Evolutionary conservation across 2,113 vertebrate genomes (phyloP).

Genomic region (Lethenteron camtschaticum): DNA sequence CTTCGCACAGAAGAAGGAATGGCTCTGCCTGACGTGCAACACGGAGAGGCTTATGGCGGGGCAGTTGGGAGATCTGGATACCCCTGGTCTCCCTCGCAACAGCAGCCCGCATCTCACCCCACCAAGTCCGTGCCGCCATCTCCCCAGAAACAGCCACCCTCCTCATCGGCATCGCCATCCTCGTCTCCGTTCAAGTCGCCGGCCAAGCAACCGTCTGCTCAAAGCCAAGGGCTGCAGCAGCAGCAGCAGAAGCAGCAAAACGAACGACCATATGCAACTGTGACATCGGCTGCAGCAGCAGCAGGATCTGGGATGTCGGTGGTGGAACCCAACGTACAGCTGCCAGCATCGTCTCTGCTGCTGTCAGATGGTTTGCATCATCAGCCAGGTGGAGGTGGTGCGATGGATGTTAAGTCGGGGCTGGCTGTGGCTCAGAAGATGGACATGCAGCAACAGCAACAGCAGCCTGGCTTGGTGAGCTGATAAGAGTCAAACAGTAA

Average conservation of each 20-base stretch:
- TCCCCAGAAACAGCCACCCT: constrained; percentile 37
- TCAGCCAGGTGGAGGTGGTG: no score
- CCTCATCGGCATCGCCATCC: constrained; percentile 25
- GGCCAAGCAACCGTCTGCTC: constrained; percentile 23
- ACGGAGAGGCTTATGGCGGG: constrained; percentile 79
- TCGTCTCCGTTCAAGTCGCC: constrained; percentile 13
- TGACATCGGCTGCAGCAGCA: no score
- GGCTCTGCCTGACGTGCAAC: constrained; percentile 98
- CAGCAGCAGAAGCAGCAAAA: constrained; percentile 17
- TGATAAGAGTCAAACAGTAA: no score
- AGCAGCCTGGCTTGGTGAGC: no score
- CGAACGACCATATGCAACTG: constrained; percentile 10
- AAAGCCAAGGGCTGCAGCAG: constrained; percentile 12
- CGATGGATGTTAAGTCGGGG: no score
- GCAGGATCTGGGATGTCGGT: no score
- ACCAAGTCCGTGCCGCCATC: constrained; percentile 32
- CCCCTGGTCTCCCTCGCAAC: no score
- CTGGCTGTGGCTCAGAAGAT: no score
- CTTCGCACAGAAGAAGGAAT: constrained; percentile 77
- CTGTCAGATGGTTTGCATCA: no score
- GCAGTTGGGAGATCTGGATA: constrained; percentile 39
- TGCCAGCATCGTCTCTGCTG: no score
- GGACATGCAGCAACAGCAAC: no score
- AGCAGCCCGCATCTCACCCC: not conserved
- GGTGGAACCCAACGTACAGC: no score